Conservation (phyloP, 2,888 invertebrate genomes). For the Folsomia manolachei region DNA sequence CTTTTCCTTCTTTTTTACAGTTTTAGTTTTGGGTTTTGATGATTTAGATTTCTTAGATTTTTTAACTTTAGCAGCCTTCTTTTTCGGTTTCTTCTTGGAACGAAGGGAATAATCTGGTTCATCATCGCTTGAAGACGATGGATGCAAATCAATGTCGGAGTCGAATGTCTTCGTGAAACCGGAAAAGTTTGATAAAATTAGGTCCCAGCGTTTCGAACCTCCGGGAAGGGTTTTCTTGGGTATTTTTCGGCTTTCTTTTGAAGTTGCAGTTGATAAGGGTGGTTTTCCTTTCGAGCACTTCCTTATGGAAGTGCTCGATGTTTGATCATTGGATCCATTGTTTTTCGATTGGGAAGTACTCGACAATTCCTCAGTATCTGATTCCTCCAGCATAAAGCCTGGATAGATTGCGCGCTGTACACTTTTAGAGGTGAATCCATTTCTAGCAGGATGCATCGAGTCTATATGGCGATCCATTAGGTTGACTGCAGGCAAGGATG, state of each 20-base stretch:
- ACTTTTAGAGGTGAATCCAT: background rate
- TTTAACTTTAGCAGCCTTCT: background rate
- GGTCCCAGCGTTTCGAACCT: background rate
- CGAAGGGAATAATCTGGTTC: background rate
- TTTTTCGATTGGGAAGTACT: background rate
- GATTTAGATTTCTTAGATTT: conserved; percentile 6
- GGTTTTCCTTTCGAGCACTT: too few species aligned
- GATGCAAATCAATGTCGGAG: background rate
- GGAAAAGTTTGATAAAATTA: background rate
- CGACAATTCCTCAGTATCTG: background rate
- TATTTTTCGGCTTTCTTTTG: background rate
- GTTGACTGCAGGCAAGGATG: background rate
- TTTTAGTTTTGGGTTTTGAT: background rate
- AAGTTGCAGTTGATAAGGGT: background rate
- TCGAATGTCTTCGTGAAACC: background rate
- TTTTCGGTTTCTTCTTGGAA: background rate
- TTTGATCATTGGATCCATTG: background rate
- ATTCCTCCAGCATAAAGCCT: background rate
- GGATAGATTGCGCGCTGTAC: background rate
- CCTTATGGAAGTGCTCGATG: too few species aligned
- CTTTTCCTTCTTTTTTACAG: background rate
- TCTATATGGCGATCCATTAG: background rate
- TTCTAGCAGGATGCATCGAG: background rate
- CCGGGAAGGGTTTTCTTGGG: background rate
- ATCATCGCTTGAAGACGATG: background rate